Base-by-base conservation (phyloP, 2,113 vertebrate species). In the Myodes glareolus region DNA sequence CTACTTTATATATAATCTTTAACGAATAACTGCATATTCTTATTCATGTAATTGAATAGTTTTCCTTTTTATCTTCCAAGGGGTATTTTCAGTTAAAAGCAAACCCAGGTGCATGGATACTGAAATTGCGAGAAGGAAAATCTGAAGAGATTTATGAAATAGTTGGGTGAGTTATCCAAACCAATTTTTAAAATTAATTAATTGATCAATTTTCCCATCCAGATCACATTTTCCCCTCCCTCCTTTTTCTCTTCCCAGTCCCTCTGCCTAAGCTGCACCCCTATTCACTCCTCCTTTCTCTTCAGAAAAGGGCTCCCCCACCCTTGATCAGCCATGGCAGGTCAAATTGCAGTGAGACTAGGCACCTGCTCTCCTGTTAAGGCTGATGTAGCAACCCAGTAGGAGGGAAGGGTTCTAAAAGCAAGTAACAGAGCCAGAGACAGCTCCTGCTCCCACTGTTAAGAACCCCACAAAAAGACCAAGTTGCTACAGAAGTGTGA, bases 51-150 rank as follows among this genome's bases (percentile, higher is more conserved):
- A 92, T 27, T 82, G 31, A 81, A 6, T 94, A 52, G 73, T 82
- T 33, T 39, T 88, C 33, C 84, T 67, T 87, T 81, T 98, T 95
- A 42, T 90, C 84, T 89, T 50, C 12, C 97, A 99, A 98, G 99
- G 99, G 99, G 0, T 99, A 99, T 98, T 99, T 99, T 98, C 99
- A 99, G 93, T 98, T 99, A 96, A 99, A 99, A 99, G 99, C 99
- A 94, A 99, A 99, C 97, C 99, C 99, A 31, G 99, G 99, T 42
- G 99, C 99, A 65, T 99, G 99, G 99, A 99, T 91, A 0, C 97
- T 99, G 85, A 98, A 98, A 86, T 96, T 99, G 95, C 99, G 99
- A n/a, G 98, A 99, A 98, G 99, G 99, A 90, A 99, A 99, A 96
- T 99, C 99, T 2, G 99, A 99, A 97, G 99, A 99, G 47, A 99